phyloP scores from a whole-genome alignment of 2,113 vertebrate species.

The Notothenia rossii region DNA sequence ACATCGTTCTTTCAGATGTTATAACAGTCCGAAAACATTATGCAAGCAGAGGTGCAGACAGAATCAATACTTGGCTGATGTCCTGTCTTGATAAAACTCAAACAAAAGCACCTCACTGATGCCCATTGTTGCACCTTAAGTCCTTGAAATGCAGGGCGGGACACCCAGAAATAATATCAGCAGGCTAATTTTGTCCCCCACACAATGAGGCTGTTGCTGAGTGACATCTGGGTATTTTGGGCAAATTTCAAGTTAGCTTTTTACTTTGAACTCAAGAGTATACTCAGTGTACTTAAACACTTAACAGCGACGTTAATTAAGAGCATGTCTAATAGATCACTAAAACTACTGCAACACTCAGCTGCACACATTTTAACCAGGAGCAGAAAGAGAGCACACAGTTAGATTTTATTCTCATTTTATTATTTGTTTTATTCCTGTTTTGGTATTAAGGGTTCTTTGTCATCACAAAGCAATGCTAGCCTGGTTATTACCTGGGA shows the following conservation, averaged over 20 bases:
- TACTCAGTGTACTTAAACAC: no score
- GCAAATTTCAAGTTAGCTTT: conserved; percentile 2
- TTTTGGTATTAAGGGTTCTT: no score
- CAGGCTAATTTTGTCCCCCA: conserved; percentile 58
- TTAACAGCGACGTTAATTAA: neutral
- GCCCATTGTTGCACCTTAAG: conserved; percentile 78
- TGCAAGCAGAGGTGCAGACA: conserved; percentile 51
- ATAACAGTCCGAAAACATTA: conserved; percentile 37
- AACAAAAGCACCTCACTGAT: conserved; percentile 40
- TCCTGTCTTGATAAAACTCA: conserved; percentile 63
- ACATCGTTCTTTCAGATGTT: conserved; percentile 47
- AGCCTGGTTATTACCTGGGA: no score
- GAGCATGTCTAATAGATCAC: neutral
- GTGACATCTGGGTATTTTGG: conserved; percentile 52
- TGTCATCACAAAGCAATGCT: no score
- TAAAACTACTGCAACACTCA: no score
- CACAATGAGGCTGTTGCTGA: conserved; percentile 64
- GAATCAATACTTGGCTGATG: conserved; percentile 72
- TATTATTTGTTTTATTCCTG: no score
- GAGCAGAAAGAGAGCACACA: no score
- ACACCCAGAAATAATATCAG: conserved; percentile 62
- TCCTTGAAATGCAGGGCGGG: conserved; percentile 76
- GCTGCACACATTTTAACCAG: no score
- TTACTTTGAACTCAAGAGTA: neutral
- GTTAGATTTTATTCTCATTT: no score